Evolutionary conservation across 1,140 invertebrate genomes (phyloP), one percentile per base, ranked within the genome.

Genomic region (Drosophila pseudoobscura): DNA sequence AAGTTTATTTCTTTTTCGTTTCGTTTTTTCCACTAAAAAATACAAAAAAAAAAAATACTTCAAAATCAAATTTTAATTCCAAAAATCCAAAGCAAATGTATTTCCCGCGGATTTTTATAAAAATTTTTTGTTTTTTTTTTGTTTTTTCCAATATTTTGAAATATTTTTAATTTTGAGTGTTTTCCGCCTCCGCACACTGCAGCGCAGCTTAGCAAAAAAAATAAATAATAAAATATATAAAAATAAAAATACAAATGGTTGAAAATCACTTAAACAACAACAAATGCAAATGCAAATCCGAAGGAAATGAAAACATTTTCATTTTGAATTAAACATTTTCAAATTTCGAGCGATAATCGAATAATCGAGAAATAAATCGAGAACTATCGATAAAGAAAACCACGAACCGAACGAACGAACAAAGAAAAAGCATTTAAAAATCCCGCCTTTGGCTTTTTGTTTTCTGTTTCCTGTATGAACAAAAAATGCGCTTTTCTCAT

Each of bases 391-490:
- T 39, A 13, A 8, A 11, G 9, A 3, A 35, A 35, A 13, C 35
- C 35, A 13, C 11, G 11, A 46, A 45, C 39, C 22, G 20, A 20
- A 43, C 9, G 11, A 29, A 17, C 43, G 24, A 43, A 55, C 39
- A 51, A 54, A 46, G 43, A 45, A 59, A 54, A 52, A 31, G n/a
- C 17, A 24, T 49, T 58, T 53, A 51, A 50, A 47, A 75, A 65
- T 60, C 73, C 61, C 50, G 88, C 82, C 85, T 91, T 78, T 91
- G 89, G 90, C 89, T 91, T 91, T 90, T 91, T 87, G 87, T 80
- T 73, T 61, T 74, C 63, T 71, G 57, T 64, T 75, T 74, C 51
- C 44, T 68, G 50, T 73, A 73, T 50, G 49, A 66, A 46, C 6
- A 39, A 35, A 31, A 82, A 77, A 84, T 83, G 80, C 89, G 85